Conservation (phyloP, 2,888 invertebrate species). For the Drosophila yooni region DNA sequence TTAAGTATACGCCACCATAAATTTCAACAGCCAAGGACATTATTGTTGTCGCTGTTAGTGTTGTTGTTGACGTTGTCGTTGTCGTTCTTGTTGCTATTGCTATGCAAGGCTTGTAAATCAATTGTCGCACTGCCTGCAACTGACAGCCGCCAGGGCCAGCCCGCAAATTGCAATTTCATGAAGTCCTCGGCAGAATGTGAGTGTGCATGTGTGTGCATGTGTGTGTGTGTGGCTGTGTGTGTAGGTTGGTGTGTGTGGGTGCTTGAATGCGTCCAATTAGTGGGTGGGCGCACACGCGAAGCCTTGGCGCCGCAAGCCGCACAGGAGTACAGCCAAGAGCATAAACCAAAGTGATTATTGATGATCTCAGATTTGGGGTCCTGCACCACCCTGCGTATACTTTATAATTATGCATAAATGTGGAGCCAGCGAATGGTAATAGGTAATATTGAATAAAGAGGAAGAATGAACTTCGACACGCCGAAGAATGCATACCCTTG, state of each 20-base stretch:
- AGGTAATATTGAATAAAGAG: constrained; percentile 10
- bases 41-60: neutral
- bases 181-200: constrained; percentile 15
- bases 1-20: constrained; percentile 60
- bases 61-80: constrained; percentile 6
- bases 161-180: constrained; percentile 62
- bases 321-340: constrained; percentile 11
- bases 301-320: constrained; percentile 3
- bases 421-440: constrained; percentile 18
- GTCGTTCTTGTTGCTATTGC: constrained; percentile 22
- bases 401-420: constrained; percentile 45
- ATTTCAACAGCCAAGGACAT: constrained; percentile 67
- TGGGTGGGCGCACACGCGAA: constrained; percentile 11
- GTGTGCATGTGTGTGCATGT: constrained; percentile 7
- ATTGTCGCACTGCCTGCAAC: constrained; percentile 71
- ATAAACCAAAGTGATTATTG: constrained; percentile 59
- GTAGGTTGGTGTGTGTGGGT: neutral
- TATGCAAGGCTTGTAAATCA: constrained; percentile 67
- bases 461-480: neutral
- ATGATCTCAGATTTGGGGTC: constrained; percentile 45
- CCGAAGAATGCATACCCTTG: constrained; percentile 3
- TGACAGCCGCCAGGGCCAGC: constrained; percentile 56
- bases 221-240: neutral
- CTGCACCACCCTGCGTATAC: constrained; percentile 49
- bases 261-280: constrained; percentile 13